Evolutionary conservation across 2,113 vertebrate genomes (phyloP).

Genomic region (Poeciliopsis occidentalis): DNA sequence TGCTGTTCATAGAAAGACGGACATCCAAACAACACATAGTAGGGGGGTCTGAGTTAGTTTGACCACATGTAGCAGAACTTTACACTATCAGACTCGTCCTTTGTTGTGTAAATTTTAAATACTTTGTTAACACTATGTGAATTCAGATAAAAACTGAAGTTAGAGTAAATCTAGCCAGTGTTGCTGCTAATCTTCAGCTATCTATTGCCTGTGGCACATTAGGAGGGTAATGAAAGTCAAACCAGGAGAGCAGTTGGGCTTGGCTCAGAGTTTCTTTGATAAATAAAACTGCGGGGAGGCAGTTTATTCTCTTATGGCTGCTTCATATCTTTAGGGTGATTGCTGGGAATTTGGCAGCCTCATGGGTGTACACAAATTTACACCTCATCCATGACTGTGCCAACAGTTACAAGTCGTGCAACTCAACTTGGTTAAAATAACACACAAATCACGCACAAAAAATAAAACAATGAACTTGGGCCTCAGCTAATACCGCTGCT

Average conservation of each 20-base stretch:
- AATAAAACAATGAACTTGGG: slow-evolving; percentile 38
- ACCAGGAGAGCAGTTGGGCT: slow-evolving; percentile 44
- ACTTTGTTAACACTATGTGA: slow-evolving; percentile 21
- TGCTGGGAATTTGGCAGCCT: slow-evolving; percentile 51
- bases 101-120: slow-evolving; percentile 14
- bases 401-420: slow-evolving; percentile 13
- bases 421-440: slow-evolving; percentile 4
- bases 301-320: slow-evolving; percentile 62
- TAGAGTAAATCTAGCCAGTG: slow-evolving; percentile 49
- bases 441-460: slow-evolving; percentile 12
- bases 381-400: slow-evolving; percentile 4
- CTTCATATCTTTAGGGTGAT: slow-evolving; percentile 48
- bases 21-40: too few species aligned
- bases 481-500: slow-evolving; percentile 48
- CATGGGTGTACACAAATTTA: slow-evolving; percentile 18
- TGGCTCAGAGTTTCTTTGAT: slow-evolving; percentile 67
- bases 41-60: too few species aligned
- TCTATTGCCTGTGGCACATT: slow-evolving; percentile 59
- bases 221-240: slow-evolving; percentile 65
- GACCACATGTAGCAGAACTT: neutral
- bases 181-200: slow-evolving; percentile 54
- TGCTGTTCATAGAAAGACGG: too few species aligned
- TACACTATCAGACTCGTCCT: slow-evolving; percentile 10
- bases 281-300: slow-evolving; percentile 67
- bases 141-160: slow-evolving; percentile 33